phyloP scores from a whole-genome alignment of 2,888 invertebrate species.

The Morpho helenor region DNA sequence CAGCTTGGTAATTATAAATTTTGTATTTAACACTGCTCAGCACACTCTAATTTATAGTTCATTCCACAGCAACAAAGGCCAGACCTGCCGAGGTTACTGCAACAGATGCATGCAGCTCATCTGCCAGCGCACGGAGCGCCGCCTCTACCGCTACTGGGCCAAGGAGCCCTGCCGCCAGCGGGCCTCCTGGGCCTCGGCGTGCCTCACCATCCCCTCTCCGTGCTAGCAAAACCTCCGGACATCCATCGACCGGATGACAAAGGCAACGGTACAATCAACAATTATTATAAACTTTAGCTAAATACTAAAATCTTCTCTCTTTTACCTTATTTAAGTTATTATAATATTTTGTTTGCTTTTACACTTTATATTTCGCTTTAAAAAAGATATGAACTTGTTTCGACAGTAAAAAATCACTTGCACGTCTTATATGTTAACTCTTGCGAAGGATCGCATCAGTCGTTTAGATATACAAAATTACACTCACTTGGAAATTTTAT shows the following conservation, averaged over 20 bases:
- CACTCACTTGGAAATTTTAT: no score
- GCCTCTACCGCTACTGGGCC: conserved; percentile 80
- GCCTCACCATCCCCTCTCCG: conserved; percentile 86
- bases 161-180: conserved; percentile 74
- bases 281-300: no score
- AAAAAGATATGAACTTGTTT: no score
- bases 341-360: no score
- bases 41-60: background rate
- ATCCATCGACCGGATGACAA: conserved; percentile 87
- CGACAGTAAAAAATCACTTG: no score
- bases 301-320: no score
- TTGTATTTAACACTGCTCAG: background rate
- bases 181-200: conserved; percentile 84
- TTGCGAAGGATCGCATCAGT: no score
- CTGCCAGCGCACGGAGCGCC: conserved; percentile 86
- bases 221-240: conserved; percentile 88
- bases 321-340: no score
- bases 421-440: no score
- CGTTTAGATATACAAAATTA: no score
- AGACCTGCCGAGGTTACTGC: conserved; percentile 89
- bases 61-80: conserved; percentile 88
- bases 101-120: conserved; percentile 96
- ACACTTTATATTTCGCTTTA: no score
- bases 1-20: no score
- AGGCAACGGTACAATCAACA: conserved; percentile 83